Evolutionary conservation across 2,888 invertebrate genomes (phyloP).

Genomic region (Catocala fraxini): DNA sequence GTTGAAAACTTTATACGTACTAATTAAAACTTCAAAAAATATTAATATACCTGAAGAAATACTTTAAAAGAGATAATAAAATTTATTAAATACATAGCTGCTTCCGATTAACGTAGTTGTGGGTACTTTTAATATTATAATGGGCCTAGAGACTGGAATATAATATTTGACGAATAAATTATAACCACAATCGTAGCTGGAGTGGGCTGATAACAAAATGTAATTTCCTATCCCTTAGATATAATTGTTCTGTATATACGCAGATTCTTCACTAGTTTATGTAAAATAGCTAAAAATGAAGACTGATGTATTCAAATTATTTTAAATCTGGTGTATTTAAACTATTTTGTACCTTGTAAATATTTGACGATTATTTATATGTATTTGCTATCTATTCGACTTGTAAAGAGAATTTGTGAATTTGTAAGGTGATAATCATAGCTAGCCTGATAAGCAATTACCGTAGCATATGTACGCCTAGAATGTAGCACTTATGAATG

Average conservation of each 20-base stretch:
- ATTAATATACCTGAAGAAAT: too few relatives aligned
- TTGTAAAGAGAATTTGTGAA: too few relatives aligned
- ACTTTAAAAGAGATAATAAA: not conserved
- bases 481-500: too few relatives aligned
- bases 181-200: slow-evolving; percentile 25
- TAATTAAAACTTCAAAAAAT: too few relatives aligned
- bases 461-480: too few relatives aligned
- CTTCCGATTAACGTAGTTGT: slow-evolving; percentile 9
- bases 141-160: slow-evolving; percentile 9
- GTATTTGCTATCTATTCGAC: too few relatives aligned
- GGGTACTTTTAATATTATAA: slow-evolving; percentile 17
- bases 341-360: too few relatives aligned
- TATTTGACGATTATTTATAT: too few relatives aligned
- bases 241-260: slow-evolving; percentile 15
- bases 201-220: slow-evolving; percentile 33
- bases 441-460: too few relatives aligned
- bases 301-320: slow-evolving; percentile 4
- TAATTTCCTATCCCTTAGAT: slow-evolving; percentile 33
- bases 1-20: too few relatives aligned
- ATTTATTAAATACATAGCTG: not conserved
- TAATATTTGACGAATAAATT: slow-evolving; percentile 27
- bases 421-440: too few relatives aligned
- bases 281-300: slow-evolving; percentile 10
- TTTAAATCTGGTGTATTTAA: not conserved
- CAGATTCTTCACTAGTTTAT: slow-evolving; percentile 17